Conservation (phyloP, 2,888 invertebrate species). For the Dichetophora obliterata region DNA sequence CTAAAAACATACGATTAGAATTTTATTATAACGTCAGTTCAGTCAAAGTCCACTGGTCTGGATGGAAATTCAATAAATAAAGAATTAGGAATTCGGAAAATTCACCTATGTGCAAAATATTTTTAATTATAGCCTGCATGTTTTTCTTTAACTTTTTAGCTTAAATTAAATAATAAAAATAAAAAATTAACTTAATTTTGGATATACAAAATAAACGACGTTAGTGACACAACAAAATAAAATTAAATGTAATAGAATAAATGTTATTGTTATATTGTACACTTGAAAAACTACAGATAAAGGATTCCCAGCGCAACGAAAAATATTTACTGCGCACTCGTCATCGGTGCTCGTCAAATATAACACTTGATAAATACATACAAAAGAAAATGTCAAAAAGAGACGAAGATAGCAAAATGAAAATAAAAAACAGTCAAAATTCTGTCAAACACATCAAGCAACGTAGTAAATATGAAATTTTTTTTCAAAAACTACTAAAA, state of each 20-base stretch:
- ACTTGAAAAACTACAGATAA: too few relatives aligned
- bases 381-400: too few relatives aligned
- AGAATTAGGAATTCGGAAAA: not conserved
- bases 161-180: not conserved
- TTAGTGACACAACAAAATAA: not conserved
- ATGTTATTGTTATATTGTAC: not conserved
- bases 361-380: too few relatives aligned
- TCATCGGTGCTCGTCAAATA: too few relatives aligned
- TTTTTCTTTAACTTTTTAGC: not conserved
- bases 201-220: not conserved
- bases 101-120: slow-evolving; percentile 3
- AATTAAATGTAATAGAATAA: slow-evolving; percentile 5
- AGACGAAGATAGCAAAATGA: too few relatives aligned
- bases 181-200: not conserved
- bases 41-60: not conserved
- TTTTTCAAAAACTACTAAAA: too few relatives aligned
- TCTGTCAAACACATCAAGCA: too few relatives aligned
- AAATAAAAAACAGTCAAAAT: too few relatives aligned
- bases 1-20: not conserved
- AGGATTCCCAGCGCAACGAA: too few relatives aligned
- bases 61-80: not conserved
- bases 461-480: too few relatives aligned
- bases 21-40: not conserved
- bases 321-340: too few relatives aligned
- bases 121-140: not conserved